These are phyloP conservation scores for Listronotus oregonensis DNA, from an alignment of 1,140 invertebrate genomes.

Conservation along the genomic window DNA sequence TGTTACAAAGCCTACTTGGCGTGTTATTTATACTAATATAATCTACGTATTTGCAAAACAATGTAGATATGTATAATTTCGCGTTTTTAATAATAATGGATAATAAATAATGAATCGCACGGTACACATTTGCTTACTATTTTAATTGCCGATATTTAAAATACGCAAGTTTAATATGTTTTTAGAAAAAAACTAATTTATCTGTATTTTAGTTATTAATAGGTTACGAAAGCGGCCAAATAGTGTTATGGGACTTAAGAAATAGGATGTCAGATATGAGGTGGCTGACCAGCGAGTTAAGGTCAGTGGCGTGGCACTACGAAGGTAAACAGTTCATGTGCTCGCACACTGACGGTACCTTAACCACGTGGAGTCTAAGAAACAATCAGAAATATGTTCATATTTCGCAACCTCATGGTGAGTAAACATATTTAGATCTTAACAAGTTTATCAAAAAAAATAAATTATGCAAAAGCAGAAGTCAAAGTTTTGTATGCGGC, in stretches of 20 bases:
- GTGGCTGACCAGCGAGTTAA: conserved; percentile 78
- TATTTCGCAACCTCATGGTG: conserved; percentile 90
- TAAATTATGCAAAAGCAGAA: too few relatives aligned
- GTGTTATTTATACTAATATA: too few relatives aligned
- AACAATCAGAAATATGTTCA: conserved; percentile 76
- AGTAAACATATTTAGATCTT: too few relatives aligned
- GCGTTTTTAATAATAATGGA: too few relatives aligned
- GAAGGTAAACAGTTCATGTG: conserved; percentile 99
- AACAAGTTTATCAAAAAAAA: too few relatives aligned
- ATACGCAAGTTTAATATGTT: background rate
- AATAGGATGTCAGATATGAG: conserved; percentile 80
- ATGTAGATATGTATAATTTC: too few relatives aligned
- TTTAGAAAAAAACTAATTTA: background rate
- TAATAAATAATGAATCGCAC: too few relatives aligned
- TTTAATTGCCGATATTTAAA: too few relatives aligned
- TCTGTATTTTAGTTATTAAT: conserved; percentile 82
- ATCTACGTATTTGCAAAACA: too few relatives aligned
- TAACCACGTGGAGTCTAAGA: conserved; percentile 88
- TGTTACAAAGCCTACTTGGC: too few relatives aligned
- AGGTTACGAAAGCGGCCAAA: conserved; percentile 92
- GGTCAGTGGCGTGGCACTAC: conserved; percentile 93
- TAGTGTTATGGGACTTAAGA: conserved; percentile 95
- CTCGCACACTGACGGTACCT: conserved; percentile 91
- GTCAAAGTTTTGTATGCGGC: too few relatives aligned
- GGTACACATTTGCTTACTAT: too few relatives aligned